These are phyloP conservation scores for Lutraria rhynchaena DNA, from an alignment of 1,140 invertebrate species.

Conservation along the genomic window DNA sequence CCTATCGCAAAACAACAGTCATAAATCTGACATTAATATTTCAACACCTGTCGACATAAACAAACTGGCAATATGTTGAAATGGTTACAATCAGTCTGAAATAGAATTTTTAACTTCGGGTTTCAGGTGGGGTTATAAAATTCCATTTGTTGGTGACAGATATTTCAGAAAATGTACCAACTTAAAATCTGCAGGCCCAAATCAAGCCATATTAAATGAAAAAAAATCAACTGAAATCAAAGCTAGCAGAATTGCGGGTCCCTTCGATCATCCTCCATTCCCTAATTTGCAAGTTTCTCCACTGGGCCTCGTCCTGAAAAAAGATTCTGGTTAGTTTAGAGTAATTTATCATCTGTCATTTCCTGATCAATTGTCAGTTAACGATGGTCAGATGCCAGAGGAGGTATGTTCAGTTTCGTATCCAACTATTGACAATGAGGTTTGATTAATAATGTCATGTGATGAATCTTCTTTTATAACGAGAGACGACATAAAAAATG, in stretches of 20 bases:
- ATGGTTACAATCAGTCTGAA: constrained; percentile 7
- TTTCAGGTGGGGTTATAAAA: constrained; percentile 46
- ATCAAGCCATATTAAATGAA: constrained; percentile 1
- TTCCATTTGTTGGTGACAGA: constrained; percentile 19
- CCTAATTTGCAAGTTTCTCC: constrained; percentile 41
- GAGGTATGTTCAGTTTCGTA: constrained; percentile 37
- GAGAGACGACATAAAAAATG: constrained; percentile 57
- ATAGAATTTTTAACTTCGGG: constrained; percentile 4
- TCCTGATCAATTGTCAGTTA: constrained; percentile 35
- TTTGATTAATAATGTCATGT: constrained; percentile 26
- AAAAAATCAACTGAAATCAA: constrained; percentile 21
- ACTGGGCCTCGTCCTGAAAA: constrained; percentile 50
- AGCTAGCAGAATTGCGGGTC: constrained; percentile 30
- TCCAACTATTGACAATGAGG: constrained; percentile 51
- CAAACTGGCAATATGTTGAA: background rate
- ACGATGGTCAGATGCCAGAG: constrained; percentile 58
- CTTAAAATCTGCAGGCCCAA: constrained; percentile 28
- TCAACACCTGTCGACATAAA: constrained; percentile 2
- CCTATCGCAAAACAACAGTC: background rate
- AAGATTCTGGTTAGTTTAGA: constrained; percentile 6
- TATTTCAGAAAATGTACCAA: constrained; percentile 8
- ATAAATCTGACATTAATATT: background rate
- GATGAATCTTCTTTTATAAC: constrained; percentile 21
- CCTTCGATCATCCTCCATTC: constrained; percentile 24
- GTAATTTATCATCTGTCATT: constrained; percentile 55